phyloP scores from a whole-genome alignment of 1,140 invertebrate genomes.

The Procambarus virginalis region DNA sequence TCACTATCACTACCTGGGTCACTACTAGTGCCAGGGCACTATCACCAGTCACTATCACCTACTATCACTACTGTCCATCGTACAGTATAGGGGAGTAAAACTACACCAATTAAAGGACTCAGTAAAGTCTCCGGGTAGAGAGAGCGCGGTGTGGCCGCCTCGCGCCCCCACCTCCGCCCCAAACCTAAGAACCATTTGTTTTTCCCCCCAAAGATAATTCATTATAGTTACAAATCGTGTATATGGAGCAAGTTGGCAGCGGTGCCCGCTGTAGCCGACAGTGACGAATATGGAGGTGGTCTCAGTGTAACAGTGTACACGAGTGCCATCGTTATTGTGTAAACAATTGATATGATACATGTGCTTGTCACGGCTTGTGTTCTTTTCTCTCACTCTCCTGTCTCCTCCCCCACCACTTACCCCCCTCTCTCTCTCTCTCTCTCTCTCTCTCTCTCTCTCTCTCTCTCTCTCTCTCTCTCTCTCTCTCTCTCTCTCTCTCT shows the following conservation, averaged over 20 bases:
- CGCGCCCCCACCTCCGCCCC: too few relatives aligned
- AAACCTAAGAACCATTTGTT: too few relatives aligned
- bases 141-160: too few relatives aligned
- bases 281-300: background rate
- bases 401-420: background rate
- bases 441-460: background rate
- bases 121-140: too few relatives aligned
- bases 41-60: too few relatives aligned
- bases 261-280: background rate
- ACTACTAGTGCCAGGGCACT: too few relatives aligned
- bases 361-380: background rate
- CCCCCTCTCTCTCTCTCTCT: background rate
- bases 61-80: too few relatives aligned
- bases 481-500: background rate
- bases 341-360: background rate
- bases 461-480: background rate
- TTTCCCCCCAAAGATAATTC: too few relatives aligned
- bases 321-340: background rate
- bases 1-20: too few relatives aligned
- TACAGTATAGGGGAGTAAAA: too few relatives aligned
- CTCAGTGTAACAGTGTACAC: background rate
- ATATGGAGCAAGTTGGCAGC: background rate
- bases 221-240: too few relatives aligned
- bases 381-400: background rate
- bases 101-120: too few relatives aligned